Conservation (phyloP, 1,140 invertebrate genomes). For the Bombus impatiens region DNA sequence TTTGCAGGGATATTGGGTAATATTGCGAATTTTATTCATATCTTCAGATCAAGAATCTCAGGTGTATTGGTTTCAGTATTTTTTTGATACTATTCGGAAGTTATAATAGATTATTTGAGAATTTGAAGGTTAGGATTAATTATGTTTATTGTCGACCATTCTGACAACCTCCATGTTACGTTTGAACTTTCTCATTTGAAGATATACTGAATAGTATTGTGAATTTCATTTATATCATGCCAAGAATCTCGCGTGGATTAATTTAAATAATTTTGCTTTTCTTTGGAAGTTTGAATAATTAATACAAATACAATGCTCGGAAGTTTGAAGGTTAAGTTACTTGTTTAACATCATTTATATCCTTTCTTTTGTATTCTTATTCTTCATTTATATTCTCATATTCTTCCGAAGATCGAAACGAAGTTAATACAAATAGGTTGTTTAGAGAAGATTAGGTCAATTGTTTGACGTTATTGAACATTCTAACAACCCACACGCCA, state of each 20-base stretch:
- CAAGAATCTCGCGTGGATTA: not conserved
- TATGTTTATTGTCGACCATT: not conserved
- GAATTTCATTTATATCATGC: not conserved
- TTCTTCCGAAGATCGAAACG: not conserved
- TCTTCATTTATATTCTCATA: not conserved
- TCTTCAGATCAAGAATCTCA: no score
- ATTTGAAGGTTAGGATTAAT: not conserved
- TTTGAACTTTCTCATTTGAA: no score
- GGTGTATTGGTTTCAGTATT: not conserved
- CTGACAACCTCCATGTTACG: no score
- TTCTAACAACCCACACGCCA: not conserved
- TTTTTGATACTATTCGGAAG: not conserved
- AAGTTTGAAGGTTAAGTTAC: no score
- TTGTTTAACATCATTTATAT: no score
- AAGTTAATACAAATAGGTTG: no score
- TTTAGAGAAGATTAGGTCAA: not conserved
- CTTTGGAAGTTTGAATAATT: not conserved
- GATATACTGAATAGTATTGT: no score
- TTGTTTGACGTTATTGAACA: not conserved
- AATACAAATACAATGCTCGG: no score
- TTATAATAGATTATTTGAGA: not conserved
- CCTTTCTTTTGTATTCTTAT: not conserved
- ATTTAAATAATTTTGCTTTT: not conserved
- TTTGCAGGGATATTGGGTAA: not conserved
- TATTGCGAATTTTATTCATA: not conserved